Evolutionary conservation across 2,797 vertebrate species (phyloP).

Genomic region (Nannoperca australis): DNA sequence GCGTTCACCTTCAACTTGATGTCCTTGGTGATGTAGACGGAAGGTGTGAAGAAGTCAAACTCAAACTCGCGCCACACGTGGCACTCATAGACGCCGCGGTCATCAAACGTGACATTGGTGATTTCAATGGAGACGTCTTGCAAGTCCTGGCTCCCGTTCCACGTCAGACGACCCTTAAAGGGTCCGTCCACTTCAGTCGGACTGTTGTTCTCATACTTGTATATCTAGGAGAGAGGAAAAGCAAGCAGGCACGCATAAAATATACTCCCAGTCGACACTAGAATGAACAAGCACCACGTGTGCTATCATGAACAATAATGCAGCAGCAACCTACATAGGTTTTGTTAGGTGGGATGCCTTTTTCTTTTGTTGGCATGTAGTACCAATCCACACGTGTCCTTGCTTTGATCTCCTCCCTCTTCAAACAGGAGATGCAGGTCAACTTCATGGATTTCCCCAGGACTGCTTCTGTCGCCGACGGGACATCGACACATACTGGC

Average conservation of each 20-base stretch:
- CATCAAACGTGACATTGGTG: conserved; percentile 87
- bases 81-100: conserved; percentile 92
- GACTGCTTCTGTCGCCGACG: conserved; percentile 90
- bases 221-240: conserved; percentile 75
- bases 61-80: conserved; percentile 87
- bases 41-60: conserved; percentile 88
- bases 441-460: conserved; percentile 89
- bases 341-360: neutral
- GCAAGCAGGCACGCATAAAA: neutral
- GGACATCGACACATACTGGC: conserved; percentile 93
- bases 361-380: conserved; percentile 73
- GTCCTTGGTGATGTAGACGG: conserved; percentile 68
- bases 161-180: conserved; percentile 88
- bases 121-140: conserved; percentile 94
- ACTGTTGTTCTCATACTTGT: neutral
- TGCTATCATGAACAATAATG: neutral
- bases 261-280: neutral
- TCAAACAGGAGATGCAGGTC: conserved; percentile 95
- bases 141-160: conserved; percentile 94
- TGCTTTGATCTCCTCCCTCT: conserved; percentile 92
- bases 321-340: conserved; percentile 66
- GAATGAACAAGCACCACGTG: neutral
- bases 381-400: conserved; percentile 92
- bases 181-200: conserved; percentile 53
- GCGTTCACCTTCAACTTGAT: conserved; percentile 90